phyloP scores from a whole-genome alignment of 2,113 vertebrate species.

The Nestor notabilis region DNA sequence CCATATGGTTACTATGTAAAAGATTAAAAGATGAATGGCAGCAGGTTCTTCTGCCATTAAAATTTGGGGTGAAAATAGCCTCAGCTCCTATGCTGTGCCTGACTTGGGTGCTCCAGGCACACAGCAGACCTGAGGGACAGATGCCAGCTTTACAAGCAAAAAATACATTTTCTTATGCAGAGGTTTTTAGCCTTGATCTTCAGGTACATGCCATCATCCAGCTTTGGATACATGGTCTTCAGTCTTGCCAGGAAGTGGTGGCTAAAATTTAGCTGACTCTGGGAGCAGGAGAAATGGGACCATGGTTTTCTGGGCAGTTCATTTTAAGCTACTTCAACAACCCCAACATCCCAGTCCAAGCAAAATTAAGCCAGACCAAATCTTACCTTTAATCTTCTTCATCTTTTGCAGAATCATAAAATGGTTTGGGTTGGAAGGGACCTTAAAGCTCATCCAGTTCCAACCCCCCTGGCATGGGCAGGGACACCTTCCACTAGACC shows the following conservation, averaged over 20 bases:
- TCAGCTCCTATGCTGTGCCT: fast-evolving
- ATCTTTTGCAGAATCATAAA: background rate
- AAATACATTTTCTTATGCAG: background rate
- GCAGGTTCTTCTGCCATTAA: background rate
- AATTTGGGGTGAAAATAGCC: background rate
- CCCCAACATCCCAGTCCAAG: fast-evolving
- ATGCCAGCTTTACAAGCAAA: background rate
- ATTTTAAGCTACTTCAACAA: background rate
- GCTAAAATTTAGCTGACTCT: background rate
- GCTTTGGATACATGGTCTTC: fast-evolving
- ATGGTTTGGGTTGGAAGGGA: background rate
- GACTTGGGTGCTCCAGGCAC: background rate
- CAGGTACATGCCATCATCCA: background rate
- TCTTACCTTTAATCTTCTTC: background rate
- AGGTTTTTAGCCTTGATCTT: background rate
- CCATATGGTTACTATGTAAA: background rate
- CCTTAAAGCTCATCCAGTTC: background rate
- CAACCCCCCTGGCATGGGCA: background rate
- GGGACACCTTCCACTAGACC: background rate
- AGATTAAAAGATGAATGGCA: background rate
- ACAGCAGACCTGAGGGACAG: background rate
- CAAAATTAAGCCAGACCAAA: background rate
- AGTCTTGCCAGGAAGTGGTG: background rate
- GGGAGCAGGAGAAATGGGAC: background rate
- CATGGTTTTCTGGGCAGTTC: background rate